Percentiles rank a stretch among this genome's conserved stretches.
Evolutionary conservation across 2,888 invertebrate genomes (phyloP).

Genomic region (Labia minor): DNA sequence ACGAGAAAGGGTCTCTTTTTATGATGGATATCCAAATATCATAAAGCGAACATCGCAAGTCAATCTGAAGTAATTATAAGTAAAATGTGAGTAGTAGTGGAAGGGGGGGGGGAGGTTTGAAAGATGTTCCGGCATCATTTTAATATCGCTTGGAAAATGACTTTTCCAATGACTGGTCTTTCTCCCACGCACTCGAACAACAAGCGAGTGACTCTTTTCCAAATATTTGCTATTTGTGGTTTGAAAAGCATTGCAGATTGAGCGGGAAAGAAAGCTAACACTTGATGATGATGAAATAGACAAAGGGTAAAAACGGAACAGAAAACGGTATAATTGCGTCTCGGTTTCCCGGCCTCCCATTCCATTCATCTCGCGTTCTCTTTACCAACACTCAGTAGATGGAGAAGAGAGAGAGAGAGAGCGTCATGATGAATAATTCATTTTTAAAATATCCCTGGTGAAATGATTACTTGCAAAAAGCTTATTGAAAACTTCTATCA

Average conservation of each 20-base stretch:
- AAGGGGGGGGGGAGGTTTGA: no score
- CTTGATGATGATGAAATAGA: background rate
- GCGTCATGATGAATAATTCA: conserved; percentile 8
- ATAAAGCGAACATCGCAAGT: no score
- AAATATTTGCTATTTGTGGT: background rate
- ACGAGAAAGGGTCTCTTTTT: no score
- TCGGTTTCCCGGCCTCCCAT: background rate
- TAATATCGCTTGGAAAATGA: no score
- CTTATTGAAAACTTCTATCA: conserved; percentile 3
- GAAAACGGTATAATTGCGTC: conserved; percentile 7
- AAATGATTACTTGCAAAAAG: background rate
- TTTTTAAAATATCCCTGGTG: conserved; percentile 5
- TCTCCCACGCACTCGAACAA: background rate
- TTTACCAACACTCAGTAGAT: background rate
- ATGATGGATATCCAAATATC: no score
- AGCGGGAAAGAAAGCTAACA: background rate
- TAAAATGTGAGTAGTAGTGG: no score
- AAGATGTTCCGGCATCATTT: no score
- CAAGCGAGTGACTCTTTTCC: background rate
- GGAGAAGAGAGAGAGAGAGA: background rate
- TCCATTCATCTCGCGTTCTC: background rate
- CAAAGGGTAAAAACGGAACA: background rate
- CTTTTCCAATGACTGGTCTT: no score
- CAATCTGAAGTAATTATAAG: no score
- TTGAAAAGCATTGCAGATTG: background rate